Evolutionary conservation across 2,888 invertebrate species (phyloP).

Genomic region (Melangyna quadrimaculata): DNA sequence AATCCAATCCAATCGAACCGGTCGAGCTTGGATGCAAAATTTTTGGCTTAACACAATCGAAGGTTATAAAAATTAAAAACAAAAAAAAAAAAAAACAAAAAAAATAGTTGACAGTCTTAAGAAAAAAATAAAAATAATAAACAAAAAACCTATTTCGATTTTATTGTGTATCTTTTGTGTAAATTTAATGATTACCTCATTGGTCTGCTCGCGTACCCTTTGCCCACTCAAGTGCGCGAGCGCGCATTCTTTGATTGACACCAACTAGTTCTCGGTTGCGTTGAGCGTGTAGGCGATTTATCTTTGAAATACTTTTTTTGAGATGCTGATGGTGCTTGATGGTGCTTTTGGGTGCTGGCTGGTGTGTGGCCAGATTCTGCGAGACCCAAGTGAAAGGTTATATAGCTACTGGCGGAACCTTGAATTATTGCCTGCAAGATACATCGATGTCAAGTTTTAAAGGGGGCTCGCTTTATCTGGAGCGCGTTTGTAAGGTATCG

Average conservation of each 20-base stretch:
- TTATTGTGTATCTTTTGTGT: slow-evolving; percentile 24
- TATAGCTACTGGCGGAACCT: slow-evolving; percentile 59
- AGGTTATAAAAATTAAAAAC: slow-evolving; percentile 51
- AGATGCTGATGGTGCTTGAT: background rate
- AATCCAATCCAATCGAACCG: slow-evolving; percentile 57
- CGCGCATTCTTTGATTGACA: slow-evolving; percentile 69
- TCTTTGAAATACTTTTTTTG: slow-evolving; percentile 33
- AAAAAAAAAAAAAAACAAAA: slow-evolving; percentile 8
- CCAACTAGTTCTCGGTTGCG: slow-evolving; percentile 8
- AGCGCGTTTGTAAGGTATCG: slow-evolving; percentile 14
- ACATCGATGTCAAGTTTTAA: slow-evolving; percentile 55
- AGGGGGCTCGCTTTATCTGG: slow-evolving; percentile 29
- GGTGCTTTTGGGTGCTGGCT: background rate
- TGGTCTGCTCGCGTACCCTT: slow-evolving; percentile 33
- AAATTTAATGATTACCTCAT: slow-evolving; percentile 54
- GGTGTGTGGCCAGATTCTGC: background rate
- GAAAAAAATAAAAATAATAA: slow-evolving; percentile 8
- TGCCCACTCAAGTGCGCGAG: slow-evolving; percentile 39
- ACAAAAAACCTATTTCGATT: slow-evolving; percentile 13
- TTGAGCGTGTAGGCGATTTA: slow-evolving; percentile 67
- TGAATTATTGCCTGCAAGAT: slow-evolving; percentile 53
- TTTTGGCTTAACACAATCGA: slow-evolving; percentile 55
- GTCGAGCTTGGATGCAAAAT: slow-evolving; percentile 60
- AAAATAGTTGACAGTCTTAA: slow-evolving; percentile 40
- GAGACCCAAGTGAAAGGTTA: slow-evolving; percentile 63